These are phyloP conservation scores for Pseudopodoces humilis DNA, from an alignment of 2,113 vertebrate genomes.

Conservation along the genomic window DNA sequence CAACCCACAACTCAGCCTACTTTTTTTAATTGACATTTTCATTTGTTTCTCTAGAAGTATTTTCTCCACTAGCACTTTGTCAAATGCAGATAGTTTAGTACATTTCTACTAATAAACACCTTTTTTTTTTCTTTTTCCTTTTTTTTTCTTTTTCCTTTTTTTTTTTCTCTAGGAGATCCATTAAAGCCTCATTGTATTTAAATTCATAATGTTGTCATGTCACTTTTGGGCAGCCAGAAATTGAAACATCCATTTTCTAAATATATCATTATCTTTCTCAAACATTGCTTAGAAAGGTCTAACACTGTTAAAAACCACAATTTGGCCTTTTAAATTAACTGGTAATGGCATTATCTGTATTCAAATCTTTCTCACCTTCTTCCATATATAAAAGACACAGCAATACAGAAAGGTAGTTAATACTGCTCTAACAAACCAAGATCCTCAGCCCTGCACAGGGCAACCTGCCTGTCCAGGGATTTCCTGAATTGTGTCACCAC, in stretches of 20 bases:
- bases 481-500: not conserved
- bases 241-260: not conserved
- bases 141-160: not conserved
- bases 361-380: not conserved
- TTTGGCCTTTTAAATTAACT: not conserved
- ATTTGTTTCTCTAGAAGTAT: conserved; percentile 12
- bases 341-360: not conserved
- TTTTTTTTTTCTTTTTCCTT: not conserved
- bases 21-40: conserved; percentile 43
- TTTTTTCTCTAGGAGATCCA: not conserved
- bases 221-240: not conserved
- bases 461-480: not conserved
- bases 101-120: conserved; percentile 1
- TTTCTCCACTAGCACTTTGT: not conserved
- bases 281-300: not conserved
- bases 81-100: not conserved
- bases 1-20: not conserved
- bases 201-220: not conserved
- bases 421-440: not conserved
- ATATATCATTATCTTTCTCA: not conserved
- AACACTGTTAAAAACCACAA: not conserved
- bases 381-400: not conserved
- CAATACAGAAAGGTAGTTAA: not conserved
- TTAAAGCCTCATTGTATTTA: not conserved
- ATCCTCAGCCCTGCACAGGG: not conserved